Conservation (phyloP, 2,888 invertebrate genomes). For the Cacoxenus indagator region DNA sequence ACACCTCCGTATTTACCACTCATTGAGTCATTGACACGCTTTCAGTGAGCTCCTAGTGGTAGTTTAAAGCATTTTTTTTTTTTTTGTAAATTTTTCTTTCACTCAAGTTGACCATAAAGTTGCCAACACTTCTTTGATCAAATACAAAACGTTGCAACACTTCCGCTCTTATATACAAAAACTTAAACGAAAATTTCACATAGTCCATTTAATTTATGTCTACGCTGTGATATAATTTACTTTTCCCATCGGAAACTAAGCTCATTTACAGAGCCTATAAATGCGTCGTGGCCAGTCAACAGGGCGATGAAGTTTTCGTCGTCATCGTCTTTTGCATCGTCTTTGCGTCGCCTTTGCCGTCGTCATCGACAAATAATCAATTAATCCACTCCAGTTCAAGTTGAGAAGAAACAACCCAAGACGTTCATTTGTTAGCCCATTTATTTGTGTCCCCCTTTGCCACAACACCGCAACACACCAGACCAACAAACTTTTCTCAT, state of each 20-base stretch:
- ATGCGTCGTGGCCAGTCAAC: conserved; percentile 18
- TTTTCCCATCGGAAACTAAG: conserved; percentile 45
- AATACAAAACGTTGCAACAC: conserved; percentile 4
- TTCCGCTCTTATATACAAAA: neutral
- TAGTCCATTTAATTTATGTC: conserved; percentile 6
- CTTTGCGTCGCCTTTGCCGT: conserved; percentile 23
- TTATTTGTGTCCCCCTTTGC: conserved; percentile 30
- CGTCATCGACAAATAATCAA: conserved; percentile 61
- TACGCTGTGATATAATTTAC: conserved; percentile 33
- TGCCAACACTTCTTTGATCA: neutral
- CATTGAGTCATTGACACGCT: too few species aligned
- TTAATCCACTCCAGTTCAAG: conserved; percentile 62
- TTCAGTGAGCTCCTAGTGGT: too few species aligned
- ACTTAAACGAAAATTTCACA: neutral
- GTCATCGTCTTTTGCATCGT: conserved; percentile 8
- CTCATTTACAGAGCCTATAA: conserved; percentile 43
- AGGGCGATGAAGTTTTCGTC: conserved; percentile 2
- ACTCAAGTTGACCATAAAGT: neutral
- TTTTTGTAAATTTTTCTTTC: too few species aligned
- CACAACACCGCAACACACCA: neutral
- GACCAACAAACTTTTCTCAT: neutral
- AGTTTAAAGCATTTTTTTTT: too few species aligned
- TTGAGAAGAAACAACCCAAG: conserved; percentile 42
- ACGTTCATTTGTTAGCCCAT: conserved; percentile 55
- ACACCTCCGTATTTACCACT: too few species aligned